Percentiles rank a stretch among this genome's conserved stretches.
Conservation (phyloP, 2,797 vertebrate genomes). For the Dromococcyx pavoninus region DNA sequence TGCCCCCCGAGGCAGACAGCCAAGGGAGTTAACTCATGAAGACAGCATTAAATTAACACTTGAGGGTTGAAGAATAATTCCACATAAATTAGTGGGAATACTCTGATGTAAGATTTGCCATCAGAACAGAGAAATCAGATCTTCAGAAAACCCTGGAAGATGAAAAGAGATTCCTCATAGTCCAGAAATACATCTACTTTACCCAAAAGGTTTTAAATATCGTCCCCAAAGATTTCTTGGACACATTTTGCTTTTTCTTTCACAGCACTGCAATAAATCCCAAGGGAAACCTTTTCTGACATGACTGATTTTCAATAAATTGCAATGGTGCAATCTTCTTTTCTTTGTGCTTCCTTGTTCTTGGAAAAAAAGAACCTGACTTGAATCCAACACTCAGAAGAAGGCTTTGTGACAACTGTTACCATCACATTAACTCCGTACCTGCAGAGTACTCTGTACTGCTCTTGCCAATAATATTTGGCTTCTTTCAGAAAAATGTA, state of each 20-base stretch:
- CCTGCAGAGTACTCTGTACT: neutral
- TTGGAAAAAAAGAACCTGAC: neutral
- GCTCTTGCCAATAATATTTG: neutral
- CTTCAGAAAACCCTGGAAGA: neutral
- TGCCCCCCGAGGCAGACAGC: neutral
- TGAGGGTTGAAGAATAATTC: neutral
- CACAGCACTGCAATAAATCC: neutral
- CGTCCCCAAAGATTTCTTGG: neutral
- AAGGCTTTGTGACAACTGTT: neutral
- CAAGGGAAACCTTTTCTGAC: neutral
- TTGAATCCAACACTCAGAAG: neutral
- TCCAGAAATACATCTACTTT: neutral
- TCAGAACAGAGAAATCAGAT: neutral
- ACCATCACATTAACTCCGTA: neutral
- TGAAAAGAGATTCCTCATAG: neutral
- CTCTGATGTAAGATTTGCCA: neutral
- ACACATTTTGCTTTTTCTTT: neutral
- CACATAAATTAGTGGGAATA: neutral
- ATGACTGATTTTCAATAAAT: neutral
- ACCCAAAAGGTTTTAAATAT: neutral
- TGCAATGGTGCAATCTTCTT: accelerated
- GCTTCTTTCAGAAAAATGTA: neutral
- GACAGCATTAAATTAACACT: neutral
- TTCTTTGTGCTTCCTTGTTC: neutral
- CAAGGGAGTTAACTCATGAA: neutral